These are phyloP conservation scores for Epinotia ramella DNA, from an alignment of 2,888 invertebrate species.

Conservation along the genomic window DNA sequence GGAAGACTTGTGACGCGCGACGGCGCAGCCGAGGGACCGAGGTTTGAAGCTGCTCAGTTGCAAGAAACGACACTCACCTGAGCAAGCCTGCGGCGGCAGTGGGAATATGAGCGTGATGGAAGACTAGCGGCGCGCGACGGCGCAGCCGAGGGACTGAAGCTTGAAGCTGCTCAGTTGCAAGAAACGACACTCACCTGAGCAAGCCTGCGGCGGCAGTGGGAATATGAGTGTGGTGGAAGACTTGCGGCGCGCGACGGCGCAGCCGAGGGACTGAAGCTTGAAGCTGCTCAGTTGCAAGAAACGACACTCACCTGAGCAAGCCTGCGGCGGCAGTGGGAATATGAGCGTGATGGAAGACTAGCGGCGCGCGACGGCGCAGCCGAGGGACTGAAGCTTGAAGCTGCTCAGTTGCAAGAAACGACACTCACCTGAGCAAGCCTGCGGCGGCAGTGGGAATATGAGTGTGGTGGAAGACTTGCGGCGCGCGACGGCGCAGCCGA, in stretches of 20 bases:
- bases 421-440: slow-evolving; percentile 94
- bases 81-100: slow-evolving; percentile 96
- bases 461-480: slow-evolving; percentile 97
- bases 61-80: slow-evolving; percentile 86
- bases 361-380: slow-evolving; percentile 96
- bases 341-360: slow-evolving; percentile 97
- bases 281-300: slow-evolving; percentile 98
- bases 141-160: slow-evolving; percentile 97
- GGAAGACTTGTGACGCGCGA: slow-evolving; percentile 96
- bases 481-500: slow-evolving; percentile 97
- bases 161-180: slow-evolving; percentile 96
- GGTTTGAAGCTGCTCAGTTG: not conserved
- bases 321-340: slow-evolving; percentile 96
- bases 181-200: slow-evolving; percentile 89
- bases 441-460: slow-evolving; percentile 96
- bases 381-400: slow-evolving; percentile 59
- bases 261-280: slow-evolving; percentile 97
- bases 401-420: slow-evolving; percentile 2
- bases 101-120: slow-evolving; percentile 97
- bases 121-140: slow-evolving; percentile 96
- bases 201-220: slow-evolving; percentile 96
- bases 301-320: slow-evolving; percentile 92
- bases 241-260: slow-evolving; percentile 96
- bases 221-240: slow-evolving; percentile 97
- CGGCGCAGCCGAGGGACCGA: slow-evolving; percentile 90